Conservation (phyloP, 2,113 vertebrate genomes). For the Odocoileus hemionus region DNA sequence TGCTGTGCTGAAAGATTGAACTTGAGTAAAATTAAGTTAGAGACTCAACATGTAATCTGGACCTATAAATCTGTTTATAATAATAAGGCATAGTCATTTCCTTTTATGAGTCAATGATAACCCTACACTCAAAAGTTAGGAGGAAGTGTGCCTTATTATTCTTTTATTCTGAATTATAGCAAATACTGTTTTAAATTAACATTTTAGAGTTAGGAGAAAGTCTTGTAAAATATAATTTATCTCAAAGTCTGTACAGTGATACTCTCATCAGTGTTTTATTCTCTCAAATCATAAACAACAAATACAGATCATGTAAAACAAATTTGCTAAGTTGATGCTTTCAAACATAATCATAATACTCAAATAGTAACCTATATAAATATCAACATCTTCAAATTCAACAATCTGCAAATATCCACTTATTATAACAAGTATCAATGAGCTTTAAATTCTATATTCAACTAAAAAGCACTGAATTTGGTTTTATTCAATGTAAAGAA, state of each 20-base stretch:
- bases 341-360: background rate
- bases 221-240: background rate
- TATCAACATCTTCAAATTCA: background rate
- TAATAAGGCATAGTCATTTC: background rate
- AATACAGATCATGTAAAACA: background rate
- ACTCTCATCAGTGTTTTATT: background rate
- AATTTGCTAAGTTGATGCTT: background rate
- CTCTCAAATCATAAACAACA: background rate
- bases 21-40: background rate
- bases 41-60: background rate
- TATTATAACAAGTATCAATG: background rate
- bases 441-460: background rate
- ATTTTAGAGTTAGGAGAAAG: background rate
- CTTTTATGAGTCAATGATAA: background rate
- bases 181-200: background rate
- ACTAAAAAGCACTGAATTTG: background rate
- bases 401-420: background rate
- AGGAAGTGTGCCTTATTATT: background rate
- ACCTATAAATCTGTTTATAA: background rate
- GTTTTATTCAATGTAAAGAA: background rate
- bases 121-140: background rate
- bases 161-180: background rate
- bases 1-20: background rate
- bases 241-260: background rate
- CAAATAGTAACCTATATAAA: background rate